These are phyloP conservation scores for Chrysomela aeneicollis DNA, from an alignment of 2,888 invertebrate species.

Conservation along the genomic window DNA sequence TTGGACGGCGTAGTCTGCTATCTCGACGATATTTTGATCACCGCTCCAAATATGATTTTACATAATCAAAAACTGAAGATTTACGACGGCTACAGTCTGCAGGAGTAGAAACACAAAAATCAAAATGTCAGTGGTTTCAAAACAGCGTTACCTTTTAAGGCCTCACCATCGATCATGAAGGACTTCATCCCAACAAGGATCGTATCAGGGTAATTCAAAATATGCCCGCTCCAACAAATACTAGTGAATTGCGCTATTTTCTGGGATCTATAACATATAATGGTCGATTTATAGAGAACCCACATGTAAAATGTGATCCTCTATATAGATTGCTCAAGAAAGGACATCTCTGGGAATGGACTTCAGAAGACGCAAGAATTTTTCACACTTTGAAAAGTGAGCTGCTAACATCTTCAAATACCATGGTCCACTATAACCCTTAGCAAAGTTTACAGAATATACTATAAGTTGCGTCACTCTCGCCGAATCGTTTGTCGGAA, in stretches of 20 bases:
- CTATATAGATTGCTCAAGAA: constrained; percentile 34
- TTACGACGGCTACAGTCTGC: background rate
- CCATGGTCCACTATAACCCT: constrained; percentile 34
- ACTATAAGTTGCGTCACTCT: too few species aligned
- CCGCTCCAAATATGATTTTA: too few species aligned
- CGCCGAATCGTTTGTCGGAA: too few species aligned
- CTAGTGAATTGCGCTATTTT: too few species aligned
- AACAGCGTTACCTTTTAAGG: background rate
- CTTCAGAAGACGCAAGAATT: constrained; percentile 17
- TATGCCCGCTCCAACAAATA: constrained; percentile 27
- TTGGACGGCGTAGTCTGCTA: constrained; percentile 18
- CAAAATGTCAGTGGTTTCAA: too few species aligned
- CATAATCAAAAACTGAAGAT: too few species aligned
- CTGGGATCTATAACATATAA: constrained; percentile 32
- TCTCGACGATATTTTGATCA: constrained; percentile 20
- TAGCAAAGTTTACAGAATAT: too few species aligned
- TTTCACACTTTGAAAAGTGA: constrained; percentile 33
- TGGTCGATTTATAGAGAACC: constrained; percentile 28
- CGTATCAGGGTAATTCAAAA: constrained; percentile 19
- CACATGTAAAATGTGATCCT: constrained; percentile 30
- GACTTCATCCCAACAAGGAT: background rate
- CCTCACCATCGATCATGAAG: background rate
- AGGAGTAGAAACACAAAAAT: background rate
- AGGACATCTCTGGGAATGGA: constrained; percentile 28
- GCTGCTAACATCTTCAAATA: constrained; percentile 25